Evolutionary conservation across 2,797 vertebrate genomes (phyloP).

Genomic region (Notolepis coatsorum): DNA sequence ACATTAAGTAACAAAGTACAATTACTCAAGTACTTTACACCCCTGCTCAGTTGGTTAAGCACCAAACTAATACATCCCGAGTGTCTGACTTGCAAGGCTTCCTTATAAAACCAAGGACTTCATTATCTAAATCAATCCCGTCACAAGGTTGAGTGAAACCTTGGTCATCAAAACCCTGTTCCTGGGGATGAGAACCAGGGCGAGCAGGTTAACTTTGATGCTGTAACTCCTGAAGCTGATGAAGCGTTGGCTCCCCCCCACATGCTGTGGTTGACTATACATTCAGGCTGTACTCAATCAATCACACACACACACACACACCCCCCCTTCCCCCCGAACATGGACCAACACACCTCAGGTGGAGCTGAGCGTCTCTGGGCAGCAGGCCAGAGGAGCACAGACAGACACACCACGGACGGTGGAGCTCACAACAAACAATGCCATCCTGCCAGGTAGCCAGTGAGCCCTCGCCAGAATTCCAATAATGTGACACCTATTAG

Average conservation of each 20-base stretch:
- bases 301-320: too few species aligned
- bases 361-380: constrained; percentile 59
- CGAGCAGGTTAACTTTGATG: constrained; percentile 26
- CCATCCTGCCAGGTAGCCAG: constrained; percentile 54
- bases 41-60: not conserved
- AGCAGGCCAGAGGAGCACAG: constrained; percentile 51
- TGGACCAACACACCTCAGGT: constrained; percentile 46
- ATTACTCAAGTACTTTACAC: not conserved
- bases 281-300: constrained; percentile 53
- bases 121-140: constrained; percentile 4
- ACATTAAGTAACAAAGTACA: too few species aligned
- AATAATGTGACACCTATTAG: constrained; percentile 30
- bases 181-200: not conserved
- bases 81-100: not conserved
- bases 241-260: constrained; percentile 44
- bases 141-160: not conserved
- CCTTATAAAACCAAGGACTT: not conserved
- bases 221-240: constrained; percentile 49
- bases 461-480: constrained; percentile 27
- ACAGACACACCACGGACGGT: constrained; percentile 54
- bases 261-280: constrained; percentile 47
- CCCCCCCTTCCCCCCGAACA: constrained; percentile 40
- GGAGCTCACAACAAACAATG: constrained; percentile 48
- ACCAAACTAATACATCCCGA: not conserved
- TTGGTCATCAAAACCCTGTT: constrained; percentile 14